Base-by-base conservation (phyloP, 1,140 invertebrate species). In the Sycophila sp. region DNA sequence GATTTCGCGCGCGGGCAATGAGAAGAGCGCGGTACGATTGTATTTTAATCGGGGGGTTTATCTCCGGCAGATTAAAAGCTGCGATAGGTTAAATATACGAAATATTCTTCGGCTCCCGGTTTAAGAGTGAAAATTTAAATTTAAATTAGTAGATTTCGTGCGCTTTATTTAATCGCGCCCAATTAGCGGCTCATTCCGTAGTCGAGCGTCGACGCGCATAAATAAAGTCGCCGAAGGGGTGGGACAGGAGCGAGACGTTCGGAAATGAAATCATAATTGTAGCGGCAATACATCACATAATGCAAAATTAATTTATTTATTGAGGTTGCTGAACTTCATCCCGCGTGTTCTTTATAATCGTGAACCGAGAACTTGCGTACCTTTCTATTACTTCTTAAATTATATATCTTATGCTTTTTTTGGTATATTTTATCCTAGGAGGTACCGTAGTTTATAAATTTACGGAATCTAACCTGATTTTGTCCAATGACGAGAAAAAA, bases 61-160 rank as follows among this genome's bases (percentile, higher is more conserved):
- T 56, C 1, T 66, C 51, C 22, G 7, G 10, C 15, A 26, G 65
- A 68, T 68, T 68, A 59, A 68, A 58, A 60, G 40, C 36, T n/a
- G n/a, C 28, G 6, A 49, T 24, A 11, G 13, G 30, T 8, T 26
- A 49, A 68, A 49, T 49, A n/a, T n/a, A 30, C 15, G 28, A 28
- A 45, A 67, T n/a, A n/a, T 45, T 42, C 53, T 58, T 68, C 32
- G 26, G 22, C 42, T 60, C 26, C 47, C 10, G 47, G 17, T 59
- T 17, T 28, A 51, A 69, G 60, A 59, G 66, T 69, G 55, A 69
- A 69, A 60, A 58, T 68, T 68, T 34, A 15, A 68, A 69, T 69
- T 49, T 38, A 51, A 69, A 69, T 51, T 51, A 45, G 42, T 36
- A 30, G 56, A 22, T 36, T 49, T 28, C n/a, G 17, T 15, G 22